Evolutionary conservation across 2,113 vertebrate genomes (phyloP).

Genomic region (Perca schrenkii): DNA sequence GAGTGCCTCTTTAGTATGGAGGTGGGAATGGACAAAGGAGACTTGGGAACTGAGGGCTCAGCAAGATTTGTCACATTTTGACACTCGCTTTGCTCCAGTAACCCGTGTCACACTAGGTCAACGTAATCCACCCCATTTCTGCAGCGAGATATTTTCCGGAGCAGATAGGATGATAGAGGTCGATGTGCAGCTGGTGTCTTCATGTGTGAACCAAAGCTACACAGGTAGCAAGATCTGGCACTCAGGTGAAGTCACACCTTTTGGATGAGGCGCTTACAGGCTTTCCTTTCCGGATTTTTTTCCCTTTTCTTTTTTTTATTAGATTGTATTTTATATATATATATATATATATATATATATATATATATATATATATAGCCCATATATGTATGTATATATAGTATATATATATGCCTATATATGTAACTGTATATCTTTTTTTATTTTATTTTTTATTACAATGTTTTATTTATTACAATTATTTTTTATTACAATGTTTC

Average conservation of each 20-base stretch:
- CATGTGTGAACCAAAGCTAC: constrained; percentile 15
- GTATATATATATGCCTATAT: too few species aligned
- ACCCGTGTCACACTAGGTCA: constrained; percentile 68
- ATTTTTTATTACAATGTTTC: too few species aligned
- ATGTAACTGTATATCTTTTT: too few species aligned
- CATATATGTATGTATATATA: too few species aligned
- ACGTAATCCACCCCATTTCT: constrained; percentile 58
- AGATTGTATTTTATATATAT: too few species aligned
- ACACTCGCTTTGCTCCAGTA: constrained; percentile 75
- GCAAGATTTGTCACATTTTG: constrained; percentile 75
- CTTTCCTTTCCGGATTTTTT: too few species aligned
- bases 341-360: too few species aligned
- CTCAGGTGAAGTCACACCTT: not conserved
- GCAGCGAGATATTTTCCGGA: constrained; percentile 38
- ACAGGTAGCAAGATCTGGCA: constrained; percentile 10
- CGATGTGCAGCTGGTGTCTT: constrained; percentile 19
- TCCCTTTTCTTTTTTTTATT: too few species aligned
- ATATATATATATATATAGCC: too few species aligned
- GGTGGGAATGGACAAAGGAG: constrained; percentile 61
- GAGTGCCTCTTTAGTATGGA: constrained; percentile 64
- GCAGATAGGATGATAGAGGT: constrained; percentile 44
- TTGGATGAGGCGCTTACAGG: not conserved
- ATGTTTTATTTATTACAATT: too few species aligned
- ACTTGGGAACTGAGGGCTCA: constrained; percentile 62
- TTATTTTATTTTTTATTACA: too few species aligned